These are phyloP conservation scores for Lepus townsendii DNA, from an alignment of 2,797 vertebrate genomes.

Conservation along the genomic window DNA sequence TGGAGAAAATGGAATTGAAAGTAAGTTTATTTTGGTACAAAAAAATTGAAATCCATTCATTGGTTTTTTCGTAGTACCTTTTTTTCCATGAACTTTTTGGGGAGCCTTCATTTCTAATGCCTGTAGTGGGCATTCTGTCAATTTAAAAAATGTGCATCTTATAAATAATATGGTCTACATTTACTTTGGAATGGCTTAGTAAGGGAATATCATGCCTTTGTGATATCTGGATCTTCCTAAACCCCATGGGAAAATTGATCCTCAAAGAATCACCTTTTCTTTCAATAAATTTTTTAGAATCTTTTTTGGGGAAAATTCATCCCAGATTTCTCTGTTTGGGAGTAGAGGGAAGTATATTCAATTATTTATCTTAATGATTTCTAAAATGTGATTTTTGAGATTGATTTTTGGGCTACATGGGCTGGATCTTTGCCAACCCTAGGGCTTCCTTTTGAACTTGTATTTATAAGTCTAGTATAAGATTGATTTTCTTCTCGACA, in stretches of 20 bases:
- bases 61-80: no score
- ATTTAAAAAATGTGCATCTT: neutral
- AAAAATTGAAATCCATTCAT: no score
- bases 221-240: neutral
- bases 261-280: conserved; percentile 1
- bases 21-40: no score
- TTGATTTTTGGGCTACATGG: neutral
- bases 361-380: conserved; percentile 37
- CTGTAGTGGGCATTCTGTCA: neutral
- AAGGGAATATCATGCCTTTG: neutral
- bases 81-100: no score
- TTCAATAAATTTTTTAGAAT: conserved; percentile 22
- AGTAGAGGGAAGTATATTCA: neutral
- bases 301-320: neutral
- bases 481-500: neutral
- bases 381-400: conserved; percentile 51
- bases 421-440: conserved; percentile 2
- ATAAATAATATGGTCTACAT: neutral
- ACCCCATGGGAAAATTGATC: neutral
- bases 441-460: conserved; percentile 21
- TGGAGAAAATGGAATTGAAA: no score
- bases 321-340: conserved; percentile 40
- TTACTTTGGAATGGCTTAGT: neutral
- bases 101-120: neutral
- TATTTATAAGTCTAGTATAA: neutral